These are phyloP conservation scores for Hemiprocne comata DNA, from an alignment of 2,113 vertebrate genomes.

Conservation along the genomic window DNA sequence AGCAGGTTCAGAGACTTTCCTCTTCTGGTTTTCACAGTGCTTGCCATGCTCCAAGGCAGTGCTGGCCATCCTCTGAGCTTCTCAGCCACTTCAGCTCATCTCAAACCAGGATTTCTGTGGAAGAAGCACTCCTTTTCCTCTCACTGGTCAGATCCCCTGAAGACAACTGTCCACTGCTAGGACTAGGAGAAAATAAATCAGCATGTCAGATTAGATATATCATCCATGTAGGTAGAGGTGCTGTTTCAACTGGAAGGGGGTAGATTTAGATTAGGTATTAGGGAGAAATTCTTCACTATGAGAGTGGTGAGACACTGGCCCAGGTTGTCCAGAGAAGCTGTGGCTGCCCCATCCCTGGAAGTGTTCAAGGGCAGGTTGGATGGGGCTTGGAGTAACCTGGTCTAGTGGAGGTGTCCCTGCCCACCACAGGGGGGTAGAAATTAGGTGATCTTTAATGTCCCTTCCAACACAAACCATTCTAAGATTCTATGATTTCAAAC, in stretches of 20 bases:
- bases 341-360: too few species aligned
- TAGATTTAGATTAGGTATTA: too few species aligned
- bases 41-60: neutral
- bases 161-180: neutral
- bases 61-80: neutral
- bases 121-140: neutral
- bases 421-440: too few species aligned
- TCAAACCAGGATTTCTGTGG: neutral
- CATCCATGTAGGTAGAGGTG: neutral
- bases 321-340: too few species aligned
- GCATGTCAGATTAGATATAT: neutral
- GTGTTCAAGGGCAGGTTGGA: too few species aligned
- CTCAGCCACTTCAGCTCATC: neutral
- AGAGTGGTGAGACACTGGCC: too few species aligned
- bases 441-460: too few species aligned
- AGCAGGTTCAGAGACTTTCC: neutral
- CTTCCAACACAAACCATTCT: too few species aligned
- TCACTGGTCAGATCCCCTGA: neutral
- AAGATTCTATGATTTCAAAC: neutral
- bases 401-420: too few species aligned
- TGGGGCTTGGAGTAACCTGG: too few species aligned
- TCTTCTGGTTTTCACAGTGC: neutral
- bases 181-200: conserved; percentile 3
- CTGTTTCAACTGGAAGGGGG: too few species aligned
- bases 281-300: too few species aligned